Conservation (phyloP, 92 coral and sea anemone genomes). For the Galaxea fascicularis region DNA sequence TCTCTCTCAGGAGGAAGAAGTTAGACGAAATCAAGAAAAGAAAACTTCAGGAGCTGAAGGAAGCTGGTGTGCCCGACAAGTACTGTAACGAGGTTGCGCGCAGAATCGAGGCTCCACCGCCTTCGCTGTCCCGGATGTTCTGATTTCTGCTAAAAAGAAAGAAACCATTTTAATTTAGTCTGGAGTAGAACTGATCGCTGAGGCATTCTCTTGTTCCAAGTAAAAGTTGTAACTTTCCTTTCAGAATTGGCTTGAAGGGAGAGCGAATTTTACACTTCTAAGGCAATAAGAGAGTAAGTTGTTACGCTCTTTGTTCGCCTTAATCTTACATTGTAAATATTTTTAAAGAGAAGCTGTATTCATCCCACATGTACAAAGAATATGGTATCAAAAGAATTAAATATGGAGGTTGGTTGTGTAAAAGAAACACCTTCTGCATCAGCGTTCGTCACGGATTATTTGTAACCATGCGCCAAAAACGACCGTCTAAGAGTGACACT, state of each 20-base stretch:
- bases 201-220: not conserved
- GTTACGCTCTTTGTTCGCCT: not conserved
- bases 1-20: slow-evolving; percentile 80
- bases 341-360: not conserved
- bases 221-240: not conserved
- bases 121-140: slow-evolving; percentile 81
- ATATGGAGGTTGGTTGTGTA: not conserved
- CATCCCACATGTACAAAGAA: slow-evolving; percentile 9
- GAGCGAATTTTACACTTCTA: not conserved
- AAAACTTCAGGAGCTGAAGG: slow-evolving; percentile 79
- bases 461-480: too few relatives aligned
- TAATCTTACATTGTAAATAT: slow-evolving; percentile 41
- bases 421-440: too few relatives aligned
- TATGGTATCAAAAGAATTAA: slow-evolving; percentile 17
- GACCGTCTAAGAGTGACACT: too few relatives aligned
- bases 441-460: too few relatives aligned
- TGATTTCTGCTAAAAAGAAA: not conserved
- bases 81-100: slow-evolving; percentile 99
- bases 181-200: not conserved
- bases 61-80: slow-evolving; percentile 98
- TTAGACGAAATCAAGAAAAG: slow-evolving; percentile 96
- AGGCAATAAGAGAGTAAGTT: not conserved
- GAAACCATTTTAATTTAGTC: not conserved
- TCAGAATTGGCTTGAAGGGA: not conserved
- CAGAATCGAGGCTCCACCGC: slow-evolving; percentile 97